Base-by-base conservation (phyloP, 2,888 invertebrate species). In the Caprella mutica region DNA sequence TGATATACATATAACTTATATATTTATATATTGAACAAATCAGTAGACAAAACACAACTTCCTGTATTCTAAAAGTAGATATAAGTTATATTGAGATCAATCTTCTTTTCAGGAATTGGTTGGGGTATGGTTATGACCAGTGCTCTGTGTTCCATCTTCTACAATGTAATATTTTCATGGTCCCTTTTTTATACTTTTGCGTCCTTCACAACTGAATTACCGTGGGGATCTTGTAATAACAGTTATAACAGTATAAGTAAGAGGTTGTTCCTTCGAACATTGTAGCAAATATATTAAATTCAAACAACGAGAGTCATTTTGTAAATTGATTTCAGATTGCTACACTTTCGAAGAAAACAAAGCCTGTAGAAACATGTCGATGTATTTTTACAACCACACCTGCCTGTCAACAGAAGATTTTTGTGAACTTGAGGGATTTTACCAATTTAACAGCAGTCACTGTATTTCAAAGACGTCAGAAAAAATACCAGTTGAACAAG, bases 101-200 rank as follows among this genome's bases (percentile, higher is more conserved):
- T 53, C n/a, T 53, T 19, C 17, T 17, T 33, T 43, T 2, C 52
- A 65, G 66, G 65, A 29, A 54, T 66, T 9, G 65, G 65, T 6
- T 50, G 62, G 52, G 61, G 55, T 12, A 58, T 58, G 61, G 14
- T 58, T 1, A 17, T 58, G 3, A 44, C 55, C 24, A 52, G 58
- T 9, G 24, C 35, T 9, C 43, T 64, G 39, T 59, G 59, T 3
- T 48, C 57, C 1, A 60, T 56, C 3, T 66, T 65, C 59, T 66
- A 66, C 60, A 66, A 66, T 46, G 58, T 66, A 35, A 65, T 66
- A 35, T 56, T 66, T n/a, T 84, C 83, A 52, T 85, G 85, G 85
- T 84, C 84, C 38, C 80, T 85, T 59, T 83, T 81, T 72, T 85
- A 85, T 70, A 83, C 84, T 79, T 80, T 82, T 66, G 80, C 77